Base-by-base conservation (phyloP, 2,113 vertebrate genomes). In the Leptocoma aspasia region DNA sequence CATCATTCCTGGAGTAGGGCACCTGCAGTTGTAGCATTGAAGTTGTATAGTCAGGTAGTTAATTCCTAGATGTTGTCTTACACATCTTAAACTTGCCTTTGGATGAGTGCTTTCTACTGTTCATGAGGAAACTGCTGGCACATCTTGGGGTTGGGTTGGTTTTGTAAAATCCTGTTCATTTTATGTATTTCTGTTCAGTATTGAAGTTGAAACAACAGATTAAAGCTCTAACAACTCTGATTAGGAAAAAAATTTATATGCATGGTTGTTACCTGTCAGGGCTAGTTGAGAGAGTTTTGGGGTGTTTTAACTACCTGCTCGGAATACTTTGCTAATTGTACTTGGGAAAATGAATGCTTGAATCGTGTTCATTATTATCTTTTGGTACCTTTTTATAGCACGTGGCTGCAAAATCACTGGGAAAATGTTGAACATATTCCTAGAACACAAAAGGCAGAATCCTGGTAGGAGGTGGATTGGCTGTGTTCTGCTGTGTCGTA, bases 401-500 rank as follows among this genome's bases (percentile, higher is more conserved):
- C 2, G 41, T 24, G 42, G 26, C 77, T 92, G 50, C 10, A 10
- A 63, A 85, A 77, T 93, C 86, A 24, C 71, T 83, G 56, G 39
- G 50, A 71, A 89, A 84, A 61, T 1, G 1, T 44, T 65, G 42
- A 90, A 59, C 28, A 9, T 37, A n/a, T 60, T 90, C 75, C 57
- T 94, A 49, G 31, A 73, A 72, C 31, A 92, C 76, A 71, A 83
- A 81, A 90, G 60, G 56, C 76, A 89, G 63, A 77, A 68, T 91
- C 56, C 33, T 83, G 44, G 76, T 82, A 83, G 92, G 89, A 92
- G 90, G 50, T 78, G 45, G 39, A 15, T 94, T 83, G 71, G 24
- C 44, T 95, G 23, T 73, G 42, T 94, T 96, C n/a, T 92, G 69
- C 86, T 94, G 54, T 94, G 91, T 96, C 91, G 56, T 89, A 41